Conservation (phyloP, 2,888 invertebrate genomes). For the Hyppa rectilinea region DNA sequence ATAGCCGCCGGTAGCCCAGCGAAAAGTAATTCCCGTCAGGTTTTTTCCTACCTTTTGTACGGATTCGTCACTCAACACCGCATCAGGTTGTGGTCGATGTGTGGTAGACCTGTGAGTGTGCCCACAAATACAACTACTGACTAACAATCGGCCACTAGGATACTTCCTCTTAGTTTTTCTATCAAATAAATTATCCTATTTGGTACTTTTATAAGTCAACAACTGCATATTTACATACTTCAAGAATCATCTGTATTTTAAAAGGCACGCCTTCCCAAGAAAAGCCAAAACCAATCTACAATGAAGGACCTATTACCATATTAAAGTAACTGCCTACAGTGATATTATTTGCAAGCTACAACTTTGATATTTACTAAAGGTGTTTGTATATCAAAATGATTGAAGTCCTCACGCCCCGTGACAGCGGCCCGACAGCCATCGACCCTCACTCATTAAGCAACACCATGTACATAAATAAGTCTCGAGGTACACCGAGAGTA, state of each 20-base stretch:
- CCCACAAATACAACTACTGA: too few relatives aligned
- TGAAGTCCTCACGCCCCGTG: conserved; percentile 73
- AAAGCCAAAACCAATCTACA: conserved; percentile 16
- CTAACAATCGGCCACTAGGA: not conserved
- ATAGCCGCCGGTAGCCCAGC: too few relatives aligned
- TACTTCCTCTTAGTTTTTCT: not conserved
- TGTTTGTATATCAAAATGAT: conserved; percentile 74
- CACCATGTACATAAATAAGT: conserved; percentile 57
- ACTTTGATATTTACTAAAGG: conserved; percentile 72
- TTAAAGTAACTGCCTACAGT: conserved; percentile 61
- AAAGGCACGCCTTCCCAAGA: conserved; percentile 4
- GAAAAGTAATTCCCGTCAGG: too few relatives aligned
- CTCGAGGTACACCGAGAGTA: conserved; percentile 49
- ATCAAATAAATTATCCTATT: conserved; percentile 2
- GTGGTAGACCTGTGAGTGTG: too few relatives aligned
- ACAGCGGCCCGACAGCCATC: conserved; percentile 64
- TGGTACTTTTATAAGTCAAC: too few relatives aligned
- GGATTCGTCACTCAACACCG: too few relatives aligned
- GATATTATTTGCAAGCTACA: conserved; percentile 61
- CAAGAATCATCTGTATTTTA: too few relatives aligned
- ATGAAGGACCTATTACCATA: conserved; percentile 28
- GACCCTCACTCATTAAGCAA: conserved; percentile 69
- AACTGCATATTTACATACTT: too few relatives aligned
- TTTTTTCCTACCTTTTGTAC: too few relatives aligned
- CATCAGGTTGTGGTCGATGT: too few relatives aligned